Conservation (phyloP, 2,113 vertebrate species). For the Pangasianodon hypophthalmus region DNA sequence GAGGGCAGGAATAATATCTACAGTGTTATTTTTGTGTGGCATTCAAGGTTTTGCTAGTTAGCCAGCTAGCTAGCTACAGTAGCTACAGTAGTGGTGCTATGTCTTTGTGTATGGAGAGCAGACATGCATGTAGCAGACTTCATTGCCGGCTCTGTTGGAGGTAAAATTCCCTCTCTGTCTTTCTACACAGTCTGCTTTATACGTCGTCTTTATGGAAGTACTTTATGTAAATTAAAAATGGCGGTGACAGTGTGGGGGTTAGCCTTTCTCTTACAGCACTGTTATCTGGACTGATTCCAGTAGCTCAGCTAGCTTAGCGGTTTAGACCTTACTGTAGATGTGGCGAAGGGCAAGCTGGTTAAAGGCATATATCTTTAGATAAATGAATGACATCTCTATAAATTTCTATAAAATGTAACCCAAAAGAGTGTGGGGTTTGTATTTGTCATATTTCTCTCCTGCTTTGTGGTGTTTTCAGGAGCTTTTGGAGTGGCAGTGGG, state of each 20-base stretch:
- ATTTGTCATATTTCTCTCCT: background rate
- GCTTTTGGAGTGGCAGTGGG: slow-evolving; percentile 82
- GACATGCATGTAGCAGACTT: slow-evolving; percentile 85
- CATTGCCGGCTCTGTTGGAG: slow-evolving; percentile 91
- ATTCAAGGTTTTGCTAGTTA: background rate
- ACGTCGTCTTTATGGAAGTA: background rate
- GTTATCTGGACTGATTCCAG: background rate
- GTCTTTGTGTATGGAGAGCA: background rate
- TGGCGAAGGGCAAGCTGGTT: background rate
- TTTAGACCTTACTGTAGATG: background rate
- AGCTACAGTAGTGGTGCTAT: background rate
- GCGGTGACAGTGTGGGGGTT: background rate
- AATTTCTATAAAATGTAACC: background rate
- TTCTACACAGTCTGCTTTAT: background rate
- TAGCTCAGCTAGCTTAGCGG: background rate
- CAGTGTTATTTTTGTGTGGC: background rate
- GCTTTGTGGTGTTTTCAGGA: slow-evolving; percentile 64
- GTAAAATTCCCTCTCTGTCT: slow-evolving; percentile 67
- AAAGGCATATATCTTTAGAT: background rate
- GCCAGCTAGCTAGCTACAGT: background rate
- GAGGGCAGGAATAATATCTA: background rate
- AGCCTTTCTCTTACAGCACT: background rate
- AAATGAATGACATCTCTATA: background rate
- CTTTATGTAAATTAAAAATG: background rate
- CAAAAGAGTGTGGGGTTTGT: background rate